These are phyloP conservation scores for Meandrusa payeni DNA, from an alignment of 2,888 invertebrate genomes.

Conservation along the genomic window DNA sequence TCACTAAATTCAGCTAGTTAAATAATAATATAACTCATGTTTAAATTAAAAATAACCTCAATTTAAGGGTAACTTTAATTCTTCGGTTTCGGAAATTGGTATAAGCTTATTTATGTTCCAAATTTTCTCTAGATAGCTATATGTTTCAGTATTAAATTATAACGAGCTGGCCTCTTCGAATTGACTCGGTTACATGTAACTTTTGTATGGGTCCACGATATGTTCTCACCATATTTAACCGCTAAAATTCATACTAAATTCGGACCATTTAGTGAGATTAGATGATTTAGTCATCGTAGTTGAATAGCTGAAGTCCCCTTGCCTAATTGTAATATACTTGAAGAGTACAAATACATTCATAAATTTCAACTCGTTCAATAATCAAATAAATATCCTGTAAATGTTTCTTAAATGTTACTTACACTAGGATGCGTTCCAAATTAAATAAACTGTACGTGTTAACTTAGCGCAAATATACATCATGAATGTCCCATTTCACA, in stretches of 20 bases:
- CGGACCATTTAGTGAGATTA: slow-evolving; percentile 68
- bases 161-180: slow-evolving; percentile 53
- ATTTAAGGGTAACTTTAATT: slow-evolving; percentile 31
- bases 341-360: slow-evolving; percentile 29
- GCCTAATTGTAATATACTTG: slow-evolving; percentile 44
- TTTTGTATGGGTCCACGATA: slow-evolving; percentile 37
- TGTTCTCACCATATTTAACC: slow-evolving; percentile 36
- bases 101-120: slow-evolving; percentile 36
- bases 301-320: slow-evolving; percentile 38
- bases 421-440: too few relatives aligned
- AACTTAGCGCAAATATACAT: slow-evolving; percentile 1
- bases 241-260: slow-evolving; percentile 52
- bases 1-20: slow-evolving; percentile 31
- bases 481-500: too few relatives aligned
- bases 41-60: slow-evolving; percentile 28
- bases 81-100: slow-evolving; percentile 62
- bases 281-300: slow-evolving; percentile 48
- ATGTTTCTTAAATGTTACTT: too few relatives aligned
- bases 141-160: slow-evolving; percentile 43
- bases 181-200: slow-evolving; percentile 38
- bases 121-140: slow-evolving; percentile 28
- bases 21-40: slow-evolving; percentile 21
- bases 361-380: slow-evolving; percentile 11
- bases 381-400: neutral
- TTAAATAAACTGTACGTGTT: neutral